A percentile compares a stretch with the other conserved stretches of the same genome.
These are phyloP conservation scores for Microtus ochrogaster DNA, from an alignment of 2,113 vertebrate species.

Conservation along the genomic window DNA sequence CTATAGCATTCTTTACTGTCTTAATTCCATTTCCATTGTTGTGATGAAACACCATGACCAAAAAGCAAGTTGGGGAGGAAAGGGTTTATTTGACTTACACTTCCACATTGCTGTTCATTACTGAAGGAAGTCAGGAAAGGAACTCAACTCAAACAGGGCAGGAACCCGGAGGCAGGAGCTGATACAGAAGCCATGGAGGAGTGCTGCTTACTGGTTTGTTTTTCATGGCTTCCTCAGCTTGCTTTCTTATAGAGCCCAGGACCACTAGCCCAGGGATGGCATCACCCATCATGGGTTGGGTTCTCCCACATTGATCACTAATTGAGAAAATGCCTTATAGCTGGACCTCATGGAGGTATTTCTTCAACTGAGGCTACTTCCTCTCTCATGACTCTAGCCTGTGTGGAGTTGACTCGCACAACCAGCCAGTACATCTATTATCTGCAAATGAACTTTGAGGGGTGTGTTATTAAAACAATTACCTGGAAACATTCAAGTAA, in stretches of 20 bases:
- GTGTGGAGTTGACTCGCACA: not conserved
- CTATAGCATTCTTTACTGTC: not conserved
- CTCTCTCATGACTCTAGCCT: not conserved
- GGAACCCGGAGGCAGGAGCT: not conserved
- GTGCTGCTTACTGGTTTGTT: not conserved
- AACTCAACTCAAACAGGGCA: not conserved
- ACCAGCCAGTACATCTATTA: not conserved
- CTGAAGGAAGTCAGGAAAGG: not conserved
- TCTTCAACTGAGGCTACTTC: not conserved
- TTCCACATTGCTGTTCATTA: not conserved
- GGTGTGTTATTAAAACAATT: not conserved
- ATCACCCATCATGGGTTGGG: not conserved
- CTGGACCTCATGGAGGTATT: not conserved
- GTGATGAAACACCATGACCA: not conserved
- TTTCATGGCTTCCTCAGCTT: not conserved
- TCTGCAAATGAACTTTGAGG: not conserved
- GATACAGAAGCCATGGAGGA: not conserved
- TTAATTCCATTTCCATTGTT: not conserved
- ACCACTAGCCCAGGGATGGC: not conserved
- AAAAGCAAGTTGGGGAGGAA: not conserved
- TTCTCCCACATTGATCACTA: not conserved
- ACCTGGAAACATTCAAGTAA: not conserved
- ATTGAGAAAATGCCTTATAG: not conserved
- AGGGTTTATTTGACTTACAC: not conserved
- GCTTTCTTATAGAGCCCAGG: not conserved